Percentiles rank a stretch among this genome's conserved stretches.
Evolutionary conservation across 2,113 vertebrate species (phyloP).

Genomic region (Sardina pilchardus): DNA sequence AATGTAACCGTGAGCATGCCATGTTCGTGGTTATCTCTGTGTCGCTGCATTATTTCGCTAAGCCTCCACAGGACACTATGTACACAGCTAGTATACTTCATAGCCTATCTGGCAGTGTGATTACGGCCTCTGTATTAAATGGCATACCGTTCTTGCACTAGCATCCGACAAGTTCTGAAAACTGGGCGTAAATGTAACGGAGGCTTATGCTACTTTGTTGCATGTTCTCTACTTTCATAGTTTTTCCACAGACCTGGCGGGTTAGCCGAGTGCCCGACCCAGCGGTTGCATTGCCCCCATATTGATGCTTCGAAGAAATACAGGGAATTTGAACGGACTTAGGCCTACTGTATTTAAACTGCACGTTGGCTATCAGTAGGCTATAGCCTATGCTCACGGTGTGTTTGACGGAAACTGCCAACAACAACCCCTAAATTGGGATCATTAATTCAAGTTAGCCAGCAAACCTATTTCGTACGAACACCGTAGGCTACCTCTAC

Average conservation of each 20-base stretch:
- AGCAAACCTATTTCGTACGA: not conserved
- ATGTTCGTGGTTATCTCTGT: not conserved
- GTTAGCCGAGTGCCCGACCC: not conserved
- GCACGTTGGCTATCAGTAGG: no score
- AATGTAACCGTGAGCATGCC: not conserved
- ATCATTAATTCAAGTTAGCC: not conserved
- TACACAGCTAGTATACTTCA: not conserved
- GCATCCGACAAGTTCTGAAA: constrained; percentile 2
- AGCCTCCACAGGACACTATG: not conserved
- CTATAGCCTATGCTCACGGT: not conserved
- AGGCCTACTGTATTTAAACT: no score
- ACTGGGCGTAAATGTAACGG: not conserved
- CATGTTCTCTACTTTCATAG: not conserved
- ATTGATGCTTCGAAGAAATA: not conserved
- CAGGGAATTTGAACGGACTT: not conserved
- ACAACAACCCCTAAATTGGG: not conserved
- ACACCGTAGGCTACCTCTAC: not conserved
- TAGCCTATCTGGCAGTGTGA: not conserved
- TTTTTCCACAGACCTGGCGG: not conserved
- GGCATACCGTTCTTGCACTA: not conserved
- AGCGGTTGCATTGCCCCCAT: not conserved
- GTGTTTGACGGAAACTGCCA: not conserved
- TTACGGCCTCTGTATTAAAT: not conserved
- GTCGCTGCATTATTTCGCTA: not conserved
- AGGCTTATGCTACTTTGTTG: not conserved